Conservation (phyloP, 2,888 invertebrate species). For the Podabrus alpinus region DNA sequence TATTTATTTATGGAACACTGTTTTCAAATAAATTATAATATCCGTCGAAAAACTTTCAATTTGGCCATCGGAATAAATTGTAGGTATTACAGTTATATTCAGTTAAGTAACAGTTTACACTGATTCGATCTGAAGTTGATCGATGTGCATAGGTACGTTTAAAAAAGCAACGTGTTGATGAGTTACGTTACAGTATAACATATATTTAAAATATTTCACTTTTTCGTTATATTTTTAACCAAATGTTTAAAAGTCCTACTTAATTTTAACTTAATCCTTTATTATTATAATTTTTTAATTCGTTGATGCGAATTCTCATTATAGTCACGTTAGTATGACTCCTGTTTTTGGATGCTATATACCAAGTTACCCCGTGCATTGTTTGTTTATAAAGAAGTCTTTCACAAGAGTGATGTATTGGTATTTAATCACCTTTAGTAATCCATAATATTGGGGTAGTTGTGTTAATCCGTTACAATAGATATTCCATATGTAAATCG, state of each 20-base stretch:
- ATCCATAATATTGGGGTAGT: constrained; percentile 20
- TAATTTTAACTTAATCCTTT: neutral
- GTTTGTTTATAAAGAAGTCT: neutral
- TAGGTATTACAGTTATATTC: neutral
- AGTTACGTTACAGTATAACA: neutral
- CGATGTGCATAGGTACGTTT: neutral
- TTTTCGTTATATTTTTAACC: neutral
- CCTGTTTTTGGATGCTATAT: neutral
- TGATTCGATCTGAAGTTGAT: neutral
- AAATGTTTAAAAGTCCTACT: neutral
- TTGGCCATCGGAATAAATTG: neutral
- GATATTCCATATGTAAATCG: constrained; percentile 33
- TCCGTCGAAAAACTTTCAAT: neutral
- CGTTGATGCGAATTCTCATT: neutral
- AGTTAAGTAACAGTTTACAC: neutral
- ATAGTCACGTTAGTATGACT: neutral
- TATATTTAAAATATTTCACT: neutral
- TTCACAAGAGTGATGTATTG: constrained; percentile 29
- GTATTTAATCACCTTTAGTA: constrained; percentile 34
- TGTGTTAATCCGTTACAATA: constrained; percentile 31
- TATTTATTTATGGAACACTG: neutral
- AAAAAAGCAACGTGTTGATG: neutral
- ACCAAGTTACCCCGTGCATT: neutral
- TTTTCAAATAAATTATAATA: neutral
- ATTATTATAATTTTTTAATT: neutral